phyloP scores from a whole-genome alignment of 2,113 vertebrate species.

The Cyprinodon tularosa region DNA sequence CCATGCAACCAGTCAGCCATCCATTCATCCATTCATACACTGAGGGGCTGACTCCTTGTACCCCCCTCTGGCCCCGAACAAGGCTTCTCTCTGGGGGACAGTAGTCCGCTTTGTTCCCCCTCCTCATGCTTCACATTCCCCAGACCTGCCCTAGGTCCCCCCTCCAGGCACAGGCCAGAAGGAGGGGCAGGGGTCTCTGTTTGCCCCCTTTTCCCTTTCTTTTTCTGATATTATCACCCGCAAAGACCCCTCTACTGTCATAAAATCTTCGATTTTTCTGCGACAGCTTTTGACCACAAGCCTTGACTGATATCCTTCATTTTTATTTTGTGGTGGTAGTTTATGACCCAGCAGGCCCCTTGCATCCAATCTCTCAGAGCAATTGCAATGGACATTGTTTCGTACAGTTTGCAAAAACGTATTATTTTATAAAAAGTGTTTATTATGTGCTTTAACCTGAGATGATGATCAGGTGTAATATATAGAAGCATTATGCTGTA shows the following conservation, averaged over 20 bases:
- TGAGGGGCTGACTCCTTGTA: slow-evolving; percentile 66
- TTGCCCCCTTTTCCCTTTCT: slow-evolving; percentile 53
- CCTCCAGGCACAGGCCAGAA: slow-evolving; percentile 68
- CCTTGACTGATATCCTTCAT: slow-evolving; percentile 49
- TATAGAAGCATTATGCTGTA: neutral
- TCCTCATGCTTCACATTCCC: slow-evolving; percentile 79
- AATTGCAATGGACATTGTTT: slow-evolving; percentile 2
- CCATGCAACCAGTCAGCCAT: slow-evolving; percentile 49
- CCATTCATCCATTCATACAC: slow-evolving; percentile 63
- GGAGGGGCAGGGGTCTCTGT: slow-evolving; percentile 52
- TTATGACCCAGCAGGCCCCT: slow-evolving; percentile 36
- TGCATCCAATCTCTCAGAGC: slow-evolving; percentile 28
- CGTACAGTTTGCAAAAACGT: neutral
- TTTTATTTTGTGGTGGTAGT: slow-evolving; percentile 33
- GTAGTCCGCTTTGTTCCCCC: slow-evolving; percentile 78
- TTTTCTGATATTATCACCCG: slow-evolving; percentile 56
- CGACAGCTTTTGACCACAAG: slow-evolving; percentile 17
- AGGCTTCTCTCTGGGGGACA: slow-evolving; percentile 80
- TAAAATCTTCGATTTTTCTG: slow-evolving; percentile 2
- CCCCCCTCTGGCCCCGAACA: slow-evolving; percentile 64
- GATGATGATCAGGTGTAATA: neutral
- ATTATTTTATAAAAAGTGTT: neutral
- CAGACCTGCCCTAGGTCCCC: slow-evolving; percentile 69
- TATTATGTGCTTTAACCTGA: neutral
- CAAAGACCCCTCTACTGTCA: slow-evolving; percentile 20